Conservation (phyloP, 2,797 vertebrate species). For the Acanthurus leucopareius region DNA sequence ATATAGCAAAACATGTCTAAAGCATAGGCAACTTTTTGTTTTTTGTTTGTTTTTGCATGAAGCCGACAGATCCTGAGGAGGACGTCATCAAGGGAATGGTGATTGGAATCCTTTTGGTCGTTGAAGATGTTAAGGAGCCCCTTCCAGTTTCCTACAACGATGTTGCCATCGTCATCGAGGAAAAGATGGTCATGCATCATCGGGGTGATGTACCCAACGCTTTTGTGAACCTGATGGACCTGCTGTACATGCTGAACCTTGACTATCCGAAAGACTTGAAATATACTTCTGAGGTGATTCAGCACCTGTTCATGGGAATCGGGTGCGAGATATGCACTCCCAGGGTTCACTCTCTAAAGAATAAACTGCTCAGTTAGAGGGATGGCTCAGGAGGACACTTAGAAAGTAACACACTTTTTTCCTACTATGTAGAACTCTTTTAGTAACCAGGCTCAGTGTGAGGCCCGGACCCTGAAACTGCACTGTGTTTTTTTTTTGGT, state of each 20-base stretch:
- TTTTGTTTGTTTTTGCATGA: conserved; percentile 16
- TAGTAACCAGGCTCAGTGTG: no score
- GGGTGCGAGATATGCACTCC: conserved; percentile 13
- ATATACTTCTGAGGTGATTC: conserved; percentile 40
- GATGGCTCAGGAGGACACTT: no score
- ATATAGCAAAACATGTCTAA: no score
- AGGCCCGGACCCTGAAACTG: no score
- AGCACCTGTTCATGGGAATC: conserved; percentile 45
- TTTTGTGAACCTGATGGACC: conserved; percentile 42
- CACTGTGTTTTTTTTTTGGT: no score
- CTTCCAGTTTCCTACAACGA: conserved; percentile 3
- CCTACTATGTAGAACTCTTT: no score
- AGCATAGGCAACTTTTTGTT: conserved; percentile 10
- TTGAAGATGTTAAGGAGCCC: conserved; percentile 22
- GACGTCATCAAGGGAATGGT: conserved; percentile 19
- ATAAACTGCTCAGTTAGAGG: no score
- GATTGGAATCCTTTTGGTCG: conserved; percentile 1
- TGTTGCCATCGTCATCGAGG: conserved; percentile 22
- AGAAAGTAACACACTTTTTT: no score
- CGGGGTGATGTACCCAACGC: conserved; percentile 11
- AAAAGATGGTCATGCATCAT: conserved; percentile 22
- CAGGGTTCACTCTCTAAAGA: conserved; percentile 19
- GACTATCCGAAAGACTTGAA: conserved; percentile 36
- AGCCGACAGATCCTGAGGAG: conserved; percentile 13
- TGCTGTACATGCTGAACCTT: conserved; percentile 43